phyloP scores from a whole-genome alignment of 2,888 invertebrate species.

The Caenorhabditis sp. region DNA sequence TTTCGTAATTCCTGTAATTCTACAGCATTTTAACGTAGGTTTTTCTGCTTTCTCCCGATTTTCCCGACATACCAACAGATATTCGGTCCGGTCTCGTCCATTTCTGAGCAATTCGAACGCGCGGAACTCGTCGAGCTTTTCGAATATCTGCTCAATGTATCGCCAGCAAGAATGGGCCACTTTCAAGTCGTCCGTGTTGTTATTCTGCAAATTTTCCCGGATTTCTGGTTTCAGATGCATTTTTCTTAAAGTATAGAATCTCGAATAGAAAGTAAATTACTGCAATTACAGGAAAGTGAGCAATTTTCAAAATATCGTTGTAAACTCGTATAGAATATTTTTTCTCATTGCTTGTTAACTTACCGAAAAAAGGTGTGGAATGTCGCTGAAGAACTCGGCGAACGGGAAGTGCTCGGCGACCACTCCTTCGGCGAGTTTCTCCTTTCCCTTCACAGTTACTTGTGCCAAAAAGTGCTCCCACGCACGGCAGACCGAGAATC shows the following conservation, averaged over 20 bases:
- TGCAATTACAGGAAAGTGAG: too few relatives aligned
- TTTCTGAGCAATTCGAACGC: slow-evolving; percentile 96
- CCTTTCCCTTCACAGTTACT: slow-evolving; percentile 78
- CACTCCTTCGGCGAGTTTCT: slow-evolving; percentile 79
- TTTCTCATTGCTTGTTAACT: slow-evolving; percentile 7
- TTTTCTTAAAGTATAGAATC: too few relatives aligned
- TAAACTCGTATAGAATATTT: too few relatives aligned
- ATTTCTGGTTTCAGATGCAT: too few relatives aligned
- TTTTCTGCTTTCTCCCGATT: too few relatives aligned
- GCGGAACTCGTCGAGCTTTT: slow-evolving; percentile 96
- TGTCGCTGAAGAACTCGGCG: slow-evolving; percentile 91
- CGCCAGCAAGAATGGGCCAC: slow-evolving; percentile 91
- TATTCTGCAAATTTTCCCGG: slow-evolving; percentile 54
- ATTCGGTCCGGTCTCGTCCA: slow-evolving; percentile 95
- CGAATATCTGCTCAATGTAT: slow-evolving; percentile 94
- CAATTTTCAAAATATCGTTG: too few relatives aligned
- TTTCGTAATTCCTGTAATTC: too few relatives aligned
- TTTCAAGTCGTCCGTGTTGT: slow-evolving; percentile 66
- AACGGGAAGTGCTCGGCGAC: slow-evolving; percentile 92
- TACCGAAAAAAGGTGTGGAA: slow-evolving; percentile 92
- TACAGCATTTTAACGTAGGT: too few relatives aligned
- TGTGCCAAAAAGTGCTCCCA: slow-evolving; percentile 90
- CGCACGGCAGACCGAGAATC: slow-evolving; percentile 85
- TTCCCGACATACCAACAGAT: slow-evolving; percentile 88
- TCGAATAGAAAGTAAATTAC: neutral